Evolutionary conservation across 2,888 invertebrate genomes (phyloP).

Genomic region (Luffia ferchaultella): DNA sequence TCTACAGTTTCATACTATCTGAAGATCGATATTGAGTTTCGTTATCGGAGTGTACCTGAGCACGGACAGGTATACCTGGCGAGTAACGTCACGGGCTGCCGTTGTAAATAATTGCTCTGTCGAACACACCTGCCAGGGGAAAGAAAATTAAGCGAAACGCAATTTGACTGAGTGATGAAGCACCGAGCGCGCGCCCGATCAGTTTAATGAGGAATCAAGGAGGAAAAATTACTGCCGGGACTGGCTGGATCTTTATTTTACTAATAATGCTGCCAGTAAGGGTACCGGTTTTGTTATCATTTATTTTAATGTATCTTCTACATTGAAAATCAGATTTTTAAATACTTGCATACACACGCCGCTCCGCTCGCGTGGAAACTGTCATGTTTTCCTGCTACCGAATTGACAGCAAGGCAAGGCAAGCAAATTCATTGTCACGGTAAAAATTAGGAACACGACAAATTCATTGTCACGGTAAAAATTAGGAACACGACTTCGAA

Average conservation of each 20-base stretch:
- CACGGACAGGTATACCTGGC: slow-evolving; percentile 21
- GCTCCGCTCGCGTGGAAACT: not conserved
- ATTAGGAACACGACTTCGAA: too few species aligned
- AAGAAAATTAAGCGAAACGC: slow-evolving; percentile 66
- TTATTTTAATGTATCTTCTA: not conserved
- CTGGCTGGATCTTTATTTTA: not conserved
- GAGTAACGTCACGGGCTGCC: slow-evolving; percentile 52
- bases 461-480: too few species aligned
- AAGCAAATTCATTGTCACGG: too few species aligned
- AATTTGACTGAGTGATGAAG: slow-evolving; percentile 66
- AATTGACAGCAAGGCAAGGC: too few species aligned
- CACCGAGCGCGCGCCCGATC: slow-evolving; percentile 46
- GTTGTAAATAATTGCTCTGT: slow-evolving; percentile 66
- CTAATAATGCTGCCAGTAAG: not conserved
- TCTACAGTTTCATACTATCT: slow-evolving; percentile 42
- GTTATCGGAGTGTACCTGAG: slow-evolving; percentile 32
- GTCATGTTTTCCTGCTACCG: not conserved
- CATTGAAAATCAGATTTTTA: not conserved
- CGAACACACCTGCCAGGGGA: slow-evolving; percentile 63
- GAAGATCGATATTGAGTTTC: slow-evolving; percentile 36
- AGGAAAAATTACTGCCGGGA: slow-evolving; percentile 50
- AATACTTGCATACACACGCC: not conserved
- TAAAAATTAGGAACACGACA: too few species aligned
- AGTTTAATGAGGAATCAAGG: slow-evolving; percentile 59
- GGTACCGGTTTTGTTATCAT: not conserved